phyloP scores from a whole-genome alignment of 1,140 invertebrate species.

The Trichonephila clavata region DNA sequence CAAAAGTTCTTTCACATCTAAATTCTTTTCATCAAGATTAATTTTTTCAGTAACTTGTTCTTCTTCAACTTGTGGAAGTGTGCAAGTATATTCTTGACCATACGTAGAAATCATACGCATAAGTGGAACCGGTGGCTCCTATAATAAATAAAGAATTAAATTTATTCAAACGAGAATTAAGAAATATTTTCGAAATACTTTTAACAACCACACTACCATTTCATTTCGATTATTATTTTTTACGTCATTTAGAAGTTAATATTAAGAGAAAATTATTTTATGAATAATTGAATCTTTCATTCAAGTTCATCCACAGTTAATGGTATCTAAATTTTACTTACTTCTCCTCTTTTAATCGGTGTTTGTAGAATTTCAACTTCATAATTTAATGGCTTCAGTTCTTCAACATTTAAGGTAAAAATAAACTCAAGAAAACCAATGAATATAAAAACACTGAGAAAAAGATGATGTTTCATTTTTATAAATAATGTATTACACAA shows the following conservation, averaged over 20 bases:
- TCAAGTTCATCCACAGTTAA: too few species aligned
- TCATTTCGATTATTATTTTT: too few species aligned
- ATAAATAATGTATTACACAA: background rate
- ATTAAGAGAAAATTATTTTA: too few species aligned
- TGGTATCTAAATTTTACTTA: slow-evolving; percentile 76
- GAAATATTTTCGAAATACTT: background rate
- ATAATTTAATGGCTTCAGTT: slow-evolving; percentile 81
- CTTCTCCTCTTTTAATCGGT: slow-evolving; percentile 80
- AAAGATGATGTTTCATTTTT: background rate
- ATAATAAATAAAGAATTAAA: slow-evolving; percentile 10
- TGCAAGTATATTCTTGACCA: slow-evolving; percentile 82
- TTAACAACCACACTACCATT: too few species aligned
- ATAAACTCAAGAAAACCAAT: background rate
- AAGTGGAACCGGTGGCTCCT: slow-evolving; percentile 78
- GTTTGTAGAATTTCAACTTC: slow-evolving; percentile 81
- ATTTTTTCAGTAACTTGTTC: slow-evolving; percentile 78
- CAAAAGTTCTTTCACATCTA: slow-evolving; percentile 81
- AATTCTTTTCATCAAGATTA: slow-evolving; percentile 78
- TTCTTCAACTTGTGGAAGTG: slow-evolving; percentile 80
- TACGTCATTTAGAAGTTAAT: too few species aligned
- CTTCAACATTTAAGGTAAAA: slow-evolving; percentile 80
- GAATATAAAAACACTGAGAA: background rate
- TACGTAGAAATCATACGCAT: slow-evolving; percentile 81
- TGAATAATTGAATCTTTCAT: too few species aligned
- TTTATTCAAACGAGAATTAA: too few species aligned